Percentiles rank a stretch among this genome's conserved stretches.
Conservation (phyloP, 2,797 vertebrate genomes). For the Botia kubotai region DNA sequence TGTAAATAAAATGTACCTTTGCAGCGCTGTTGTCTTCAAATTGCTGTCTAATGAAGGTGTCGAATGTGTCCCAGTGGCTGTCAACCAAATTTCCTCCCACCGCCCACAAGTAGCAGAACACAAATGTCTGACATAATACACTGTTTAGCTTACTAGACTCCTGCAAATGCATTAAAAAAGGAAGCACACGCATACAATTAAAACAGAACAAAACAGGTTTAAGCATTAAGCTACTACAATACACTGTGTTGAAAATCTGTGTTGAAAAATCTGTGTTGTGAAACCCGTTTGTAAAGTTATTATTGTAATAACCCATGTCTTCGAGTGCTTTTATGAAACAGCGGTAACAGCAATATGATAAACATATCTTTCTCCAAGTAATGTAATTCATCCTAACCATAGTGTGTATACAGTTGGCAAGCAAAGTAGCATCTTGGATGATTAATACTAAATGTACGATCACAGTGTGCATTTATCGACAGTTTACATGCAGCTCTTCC, state of each 20-base stretch:
- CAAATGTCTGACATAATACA: slow-evolving; percentile 83
- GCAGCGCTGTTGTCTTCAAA: slow-evolving; percentile 80
- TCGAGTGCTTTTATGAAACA: neutral
- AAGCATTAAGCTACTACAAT: neutral
- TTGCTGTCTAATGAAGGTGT: slow-evolving; percentile 80
- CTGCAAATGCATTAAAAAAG: slow-evolving; percentile 64
- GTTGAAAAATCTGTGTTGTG: neutral
- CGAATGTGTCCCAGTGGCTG: slow-evolving; percentile 80
- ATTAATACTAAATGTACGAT: neutral
- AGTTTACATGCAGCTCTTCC: neutral
- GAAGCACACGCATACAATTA: slow-evolving; percentile 25
- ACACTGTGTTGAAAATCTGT: neutral
- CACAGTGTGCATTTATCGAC: neutral
- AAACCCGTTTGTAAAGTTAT: neutral
- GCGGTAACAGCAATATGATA: neutral
- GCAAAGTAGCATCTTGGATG: neutral
- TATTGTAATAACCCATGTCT: neutral
- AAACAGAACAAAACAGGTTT: neutral
- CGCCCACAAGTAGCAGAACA: slow-evolving; percentile 86
- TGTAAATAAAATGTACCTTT: slow-evolving; percentile 71
- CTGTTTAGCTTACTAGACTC: slow-evolving; percentile 74
- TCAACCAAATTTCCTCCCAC: slow-evolving; percentile 82
- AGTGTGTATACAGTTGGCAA: neutral
- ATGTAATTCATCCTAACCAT: neutral
- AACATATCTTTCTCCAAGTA: neutral